These are phyloP conservation scores for Nyleta sp. DNA, from an alignment of 2,888 invertebrate genomes.

Conservation along the genomic window DNA sequence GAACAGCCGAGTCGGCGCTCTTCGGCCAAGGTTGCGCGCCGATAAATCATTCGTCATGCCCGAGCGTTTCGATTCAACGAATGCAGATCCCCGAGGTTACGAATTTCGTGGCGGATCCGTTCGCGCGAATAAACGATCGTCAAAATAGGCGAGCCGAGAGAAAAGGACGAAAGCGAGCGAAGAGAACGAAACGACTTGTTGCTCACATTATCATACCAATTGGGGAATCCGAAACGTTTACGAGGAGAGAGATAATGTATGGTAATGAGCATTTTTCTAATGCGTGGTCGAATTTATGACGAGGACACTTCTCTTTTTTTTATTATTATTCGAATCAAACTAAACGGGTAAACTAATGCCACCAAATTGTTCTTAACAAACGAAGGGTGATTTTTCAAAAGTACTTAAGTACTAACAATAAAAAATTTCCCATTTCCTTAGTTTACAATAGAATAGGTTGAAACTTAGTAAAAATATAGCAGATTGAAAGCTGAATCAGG, in stretches of 20 bases:
- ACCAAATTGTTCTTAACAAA: too few species aligned
- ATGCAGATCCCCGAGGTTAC: slow-evolving; percentile 56
- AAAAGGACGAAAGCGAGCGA: neutral
- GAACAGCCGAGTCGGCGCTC: slow-evolving; percentile 36
- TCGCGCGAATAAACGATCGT: slow-evolving; percentile 43
- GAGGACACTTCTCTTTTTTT: neutral
- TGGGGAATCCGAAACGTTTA: slow-evolving; percentile 18
- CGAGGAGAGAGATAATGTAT: slow-evolving; percentile 31
- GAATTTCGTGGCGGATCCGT: slow-evolving; percentile 42
- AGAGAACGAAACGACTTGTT: slow-evolving; percentile 6
- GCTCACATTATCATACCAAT: slow-evolving; percentile 41
- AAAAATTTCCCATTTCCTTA: too few species aligned
- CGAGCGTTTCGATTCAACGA: slow-evolving; percentile 49
- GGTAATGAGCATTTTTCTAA: slow-evolving; percentile 38
- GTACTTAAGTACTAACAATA: too few species aligned
- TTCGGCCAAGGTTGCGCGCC: slow-evolving; percentile 48
- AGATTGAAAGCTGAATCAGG: too few species aligned
- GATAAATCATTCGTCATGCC: slow-evolving; percentile 55
- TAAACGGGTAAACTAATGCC: too few species aligned
- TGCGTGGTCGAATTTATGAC: slow-evolving; percentile 28
- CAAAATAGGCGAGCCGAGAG: neutral
- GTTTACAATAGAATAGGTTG: too few species aligned
- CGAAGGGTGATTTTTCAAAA: too few species aligned
- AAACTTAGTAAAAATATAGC: too few species aligned
- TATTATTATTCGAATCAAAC: too few species aligned